Evolutionary conservation across 2,888 invertebrate genomes (phyloP).

Genomic region (Ischnus inquisitorius): DNA sequence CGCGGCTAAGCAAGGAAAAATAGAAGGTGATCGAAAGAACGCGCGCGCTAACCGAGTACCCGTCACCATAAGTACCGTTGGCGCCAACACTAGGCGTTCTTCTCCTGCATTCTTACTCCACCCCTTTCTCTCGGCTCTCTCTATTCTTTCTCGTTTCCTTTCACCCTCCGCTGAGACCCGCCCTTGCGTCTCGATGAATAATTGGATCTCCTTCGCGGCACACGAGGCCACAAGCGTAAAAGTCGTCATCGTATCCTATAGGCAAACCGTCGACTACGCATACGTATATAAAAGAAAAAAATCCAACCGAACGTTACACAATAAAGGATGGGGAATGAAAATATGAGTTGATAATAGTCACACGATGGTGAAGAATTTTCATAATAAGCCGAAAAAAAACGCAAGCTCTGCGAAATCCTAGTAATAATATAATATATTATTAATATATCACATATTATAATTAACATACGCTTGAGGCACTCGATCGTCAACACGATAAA

Average conservation of each 20-base stretch:
- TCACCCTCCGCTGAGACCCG: background rate
- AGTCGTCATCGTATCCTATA: background rate
- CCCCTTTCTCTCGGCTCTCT: background rate
- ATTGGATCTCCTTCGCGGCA: background rate
- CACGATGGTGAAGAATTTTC: too few species aligned
- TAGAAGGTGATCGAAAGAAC: slow-evolving; percentile 1
- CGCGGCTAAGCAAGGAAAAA: background rate
- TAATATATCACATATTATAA: too few species aligned
- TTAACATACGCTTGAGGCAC: too few species aligned
- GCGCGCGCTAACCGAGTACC: background rate
- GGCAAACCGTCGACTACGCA: background rate
- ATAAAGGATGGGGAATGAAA: too few species aligned
- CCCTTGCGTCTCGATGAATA: slow-evolving; percentile 10
- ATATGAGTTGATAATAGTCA: too few species aligned
- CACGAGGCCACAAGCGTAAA: background rate
- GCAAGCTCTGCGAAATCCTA: too few species aligned
- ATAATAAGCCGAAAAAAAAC: too few species aligned
- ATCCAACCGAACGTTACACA: background rate
- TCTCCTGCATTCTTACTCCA: slow-evolving; percentile 19
- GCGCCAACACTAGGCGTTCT: slow-evolving; percentile 14
- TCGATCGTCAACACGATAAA: too few species aligned
- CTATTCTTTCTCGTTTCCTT: background rate
- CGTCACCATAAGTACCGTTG: slow-evolving; percentile 12
- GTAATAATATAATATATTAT: too few species aligned
- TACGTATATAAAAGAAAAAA: background rate